Conservation (phyloP, 2,888 invertebrate genomes). For the Julus scanicus region DNA sequence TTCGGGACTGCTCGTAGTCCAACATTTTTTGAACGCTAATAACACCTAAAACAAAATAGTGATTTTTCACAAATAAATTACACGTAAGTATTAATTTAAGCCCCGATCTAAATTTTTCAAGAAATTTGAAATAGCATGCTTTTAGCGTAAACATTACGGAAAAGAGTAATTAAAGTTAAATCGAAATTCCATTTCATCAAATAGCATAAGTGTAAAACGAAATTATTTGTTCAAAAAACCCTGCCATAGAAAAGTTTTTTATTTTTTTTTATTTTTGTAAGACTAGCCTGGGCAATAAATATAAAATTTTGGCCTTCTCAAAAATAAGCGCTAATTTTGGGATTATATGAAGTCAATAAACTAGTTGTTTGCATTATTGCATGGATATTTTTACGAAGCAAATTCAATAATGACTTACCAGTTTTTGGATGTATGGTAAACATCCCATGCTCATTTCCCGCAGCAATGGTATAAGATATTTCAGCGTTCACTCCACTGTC, state of each 20-base stretch:
- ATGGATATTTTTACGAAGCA: not conserved
- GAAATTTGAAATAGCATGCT: too few species aligned
- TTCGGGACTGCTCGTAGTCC: slow-evolving; percentile 87
- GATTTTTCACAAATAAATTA: not conserved
- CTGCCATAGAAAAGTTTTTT: not conserved
- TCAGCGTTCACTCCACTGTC: slow-evolving; percentile 95
- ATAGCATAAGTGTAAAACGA: not conserved
- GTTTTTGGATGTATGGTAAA: slow-evolving; percentile 79
- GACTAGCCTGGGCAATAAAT: too few species aligned
- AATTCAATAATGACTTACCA: slow-evolving; percentile 62
- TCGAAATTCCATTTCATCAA: not conserved
- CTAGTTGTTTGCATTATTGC: too few species aligned
- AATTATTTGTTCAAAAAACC: not conserved
- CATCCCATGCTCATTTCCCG: slow-evolving; percentile 88
- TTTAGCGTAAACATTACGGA: too few species aligned
- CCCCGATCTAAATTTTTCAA: too few species aligned
- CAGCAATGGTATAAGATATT: slow-evolving; percentile 86
- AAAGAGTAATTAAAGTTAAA: too few species aligned
- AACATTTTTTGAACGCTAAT: slow-evolving; percentile 81
- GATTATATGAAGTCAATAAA: too few species aligned
- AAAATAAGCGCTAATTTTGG: too few species aligned
- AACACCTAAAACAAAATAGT: slow-evolving; percentile 70
- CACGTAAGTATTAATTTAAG: too few species aligned
- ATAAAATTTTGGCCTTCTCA: too few species aligned
- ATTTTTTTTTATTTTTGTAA: too few species aligned